Evolutionary conservation across 2,888 invertebrate genomes (phyloP), one percentile per base, ranked within the genome.

Genomic region (Platycnemis pennipes): DNA sequence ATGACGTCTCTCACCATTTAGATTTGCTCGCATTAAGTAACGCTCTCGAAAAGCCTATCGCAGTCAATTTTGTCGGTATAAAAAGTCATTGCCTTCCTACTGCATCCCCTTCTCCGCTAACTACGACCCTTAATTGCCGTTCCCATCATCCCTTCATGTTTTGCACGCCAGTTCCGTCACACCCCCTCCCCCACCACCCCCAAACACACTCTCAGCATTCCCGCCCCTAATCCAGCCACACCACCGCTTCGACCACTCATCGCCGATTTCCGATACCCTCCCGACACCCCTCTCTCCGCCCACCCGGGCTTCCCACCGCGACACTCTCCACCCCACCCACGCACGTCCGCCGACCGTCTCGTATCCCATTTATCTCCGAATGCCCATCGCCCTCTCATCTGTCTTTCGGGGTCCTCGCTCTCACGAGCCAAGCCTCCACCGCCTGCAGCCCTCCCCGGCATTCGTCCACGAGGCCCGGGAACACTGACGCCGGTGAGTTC

Each of bases 261-360:
- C 77, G 77, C 77, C 77, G 77, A 77, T 77, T 77, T 77, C 77
- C 77, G 77, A 77, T 77, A 77, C 63, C 63, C 63, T 63, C 26
- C n/a, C n/a, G 1, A 7, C 19, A 22, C 63, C 63, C 53, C 19
- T 53, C 53, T n/a, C 63, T 26, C n/a, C 5, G 26, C 63, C n/a
- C 63, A 63, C 53, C 53, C 53, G n/a, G 19, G 19, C 19, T 19
- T 19, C 49, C 49, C 49, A 49, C 49, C 49, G 5, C n/a, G n/a
- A 5, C 49, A 8, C 49, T 13, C 49, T 49, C 49, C 49, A 11
- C 11, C 49, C 49, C 49, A 2, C 49, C 13, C 0, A 16, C 49
- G 49, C 49, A 11, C 49, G 4, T 49, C 26, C 26, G n/a, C 5
- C 63, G 7, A 53, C 19, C 53, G 53, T 53, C 53, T 19, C 63